Evolutionary conservation across 2,113 vertebrate species (phyloP), one percentile per base, ranked within the genome.

Genomic region (Daboia siamensis): DNA sequence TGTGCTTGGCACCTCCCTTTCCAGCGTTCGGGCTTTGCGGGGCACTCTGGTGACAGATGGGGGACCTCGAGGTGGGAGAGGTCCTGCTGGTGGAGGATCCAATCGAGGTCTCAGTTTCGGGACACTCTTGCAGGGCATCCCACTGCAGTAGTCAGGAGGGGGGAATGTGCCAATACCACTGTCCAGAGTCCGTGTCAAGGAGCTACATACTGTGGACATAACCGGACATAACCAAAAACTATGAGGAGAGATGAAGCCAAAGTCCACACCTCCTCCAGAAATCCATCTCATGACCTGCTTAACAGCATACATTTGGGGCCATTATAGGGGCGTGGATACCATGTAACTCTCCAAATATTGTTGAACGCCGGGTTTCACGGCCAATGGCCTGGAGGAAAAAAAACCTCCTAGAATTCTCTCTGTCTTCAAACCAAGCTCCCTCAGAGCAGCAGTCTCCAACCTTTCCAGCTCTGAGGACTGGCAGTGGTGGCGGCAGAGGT

Each of bases 121-220:
- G 91, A 98, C 95, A 51, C 98, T 98, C 80, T 99, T 98, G 15
- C 97, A 97, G 0, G 98, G 97, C 1, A 97, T 97, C 0, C 98
- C 98, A 13, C 97, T 97, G 44, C 97, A 98, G 59, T 99, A 98
- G 95, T 99, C 99, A 0, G 99, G 99, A 12, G 99, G 98, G 0
- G 99, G 99, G 95, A 99, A 99, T 8, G 99, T 99, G 4, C 99
- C 99, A 12, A 99, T 99, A 90, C 99, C 99, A 3, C 99, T 99
- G 98, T 99, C 99, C 96, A 99, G 97, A 0, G 99, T 99, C 97
- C 99, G 98, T 0, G 98, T 99, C 96, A 99, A 98, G 0, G 98
- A 99, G 7, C 98, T 98, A 0, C 99, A 99, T 55, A 98, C 99
- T 99, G 96, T 3, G 2, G 86, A 69, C 3, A 61, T 1, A 20